Base-by-base conservation (phyloP, 2,113 vertebrate genomes). In the Ciconia boyciana region DNA sequence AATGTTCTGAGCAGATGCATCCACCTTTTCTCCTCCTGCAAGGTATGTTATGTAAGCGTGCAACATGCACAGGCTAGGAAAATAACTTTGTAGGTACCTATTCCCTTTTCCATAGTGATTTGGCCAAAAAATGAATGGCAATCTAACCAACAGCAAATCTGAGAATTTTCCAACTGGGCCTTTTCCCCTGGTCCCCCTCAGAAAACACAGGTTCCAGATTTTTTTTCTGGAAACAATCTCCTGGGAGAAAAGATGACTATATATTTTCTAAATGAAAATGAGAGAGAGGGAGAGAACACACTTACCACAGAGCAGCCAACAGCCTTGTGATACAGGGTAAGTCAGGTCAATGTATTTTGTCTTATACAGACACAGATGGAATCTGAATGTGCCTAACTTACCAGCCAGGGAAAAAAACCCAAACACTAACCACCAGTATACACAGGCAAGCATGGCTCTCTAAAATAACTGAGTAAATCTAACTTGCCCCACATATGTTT, bases 141-240 rank as follows among this genome's bases (percentile, higher is more conserved):
- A 51, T 49, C 5, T 57, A 65, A 71, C 20, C 32, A 78, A 57
- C 6, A 54, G 28, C 9, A 41, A 81, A 70, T 41, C 18, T 54
- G 34, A 82, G 34, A 24, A 36, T 46, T 52, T 36, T 77, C 34
- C 34, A 82, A 8, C 36, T 14, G 3, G 18, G 24, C 10, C 28
- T 55, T 62, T 25, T 9, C 28, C 24, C 34, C 15, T 1, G 0
- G 0, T 9, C 6, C 21, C 28, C 34, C 43, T 62, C 5, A 41
- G 22, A 65, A 61, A 69, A 66, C 7, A n/a, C 13, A 24, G 10
- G 18, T 24, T 71, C 8, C 21, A 43, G 13, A 6, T 24, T 21
- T 39, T 39, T 39, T 65, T 70, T 22, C 3, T 49, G 17, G 29
- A 62, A 57, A 24, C 4, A 6, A 31, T 65, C 19, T 57, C 4